These are phyloP conservation scores for Tipula helvola DNA, from an alignment of 2,888 invertebrate species.

Conservation along the genomic window DNA sequence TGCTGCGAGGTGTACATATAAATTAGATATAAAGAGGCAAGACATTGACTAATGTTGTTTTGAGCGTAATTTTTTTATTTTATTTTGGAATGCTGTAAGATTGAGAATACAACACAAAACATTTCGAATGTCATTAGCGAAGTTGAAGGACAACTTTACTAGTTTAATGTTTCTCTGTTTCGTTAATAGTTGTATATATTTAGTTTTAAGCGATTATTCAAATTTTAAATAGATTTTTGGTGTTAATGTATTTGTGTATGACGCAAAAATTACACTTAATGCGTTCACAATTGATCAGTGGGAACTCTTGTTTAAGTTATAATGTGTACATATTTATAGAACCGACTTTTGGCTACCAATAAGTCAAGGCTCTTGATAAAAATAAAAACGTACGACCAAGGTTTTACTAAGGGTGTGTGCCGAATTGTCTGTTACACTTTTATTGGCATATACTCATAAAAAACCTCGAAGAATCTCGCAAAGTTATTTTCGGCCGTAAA, in stretches of 20 bases:
- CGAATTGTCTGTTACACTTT: no score
- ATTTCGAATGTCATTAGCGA: background rate
- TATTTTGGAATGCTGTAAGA: background rate
- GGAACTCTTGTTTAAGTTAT: background rate
- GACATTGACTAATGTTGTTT: background rate
- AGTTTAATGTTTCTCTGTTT: background rate
- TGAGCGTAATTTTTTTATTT: background rate
- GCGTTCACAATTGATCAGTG: background rate
- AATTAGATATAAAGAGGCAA: background rate
- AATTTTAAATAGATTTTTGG: background rate
- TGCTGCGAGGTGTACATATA: background rate
- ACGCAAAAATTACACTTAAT: background rate
- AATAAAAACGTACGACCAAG: no score
- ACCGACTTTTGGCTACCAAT: background rate
- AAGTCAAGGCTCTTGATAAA: no score
- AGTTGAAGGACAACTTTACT: slow-evolving; percentile 4
- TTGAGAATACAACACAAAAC: background rate
- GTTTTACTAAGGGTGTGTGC: no score
- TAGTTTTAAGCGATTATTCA: background rate
- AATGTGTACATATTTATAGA: no score
- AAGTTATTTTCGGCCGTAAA: no score
- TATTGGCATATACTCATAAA: no score
- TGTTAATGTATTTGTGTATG: background rate
- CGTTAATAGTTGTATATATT: background rate
- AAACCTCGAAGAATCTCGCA: no score